Base-by-base conservation (phyloP, 1,140 invertebrate species). In the Eufriesea mexicana region DNA sequence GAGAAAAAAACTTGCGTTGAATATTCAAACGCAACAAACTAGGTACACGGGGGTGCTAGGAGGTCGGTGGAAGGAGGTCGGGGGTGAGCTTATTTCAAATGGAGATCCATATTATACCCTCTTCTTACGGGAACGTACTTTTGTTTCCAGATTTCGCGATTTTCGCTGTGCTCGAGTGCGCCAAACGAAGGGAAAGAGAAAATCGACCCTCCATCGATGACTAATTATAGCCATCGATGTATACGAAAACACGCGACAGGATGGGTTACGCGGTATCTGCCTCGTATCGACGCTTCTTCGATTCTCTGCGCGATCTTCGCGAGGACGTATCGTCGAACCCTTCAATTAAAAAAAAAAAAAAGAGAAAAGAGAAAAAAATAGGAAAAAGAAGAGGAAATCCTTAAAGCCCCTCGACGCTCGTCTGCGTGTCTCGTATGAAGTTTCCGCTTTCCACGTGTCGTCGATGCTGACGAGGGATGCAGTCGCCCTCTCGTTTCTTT, bases 11-110 rank as follows among this genome's bases (percentile, higher is more conserved):
- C 90, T 91, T 90, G 87, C 89, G 92, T 93, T 94, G 93, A 94
- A 94, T 94, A 94, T 94, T 94, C 93, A 94, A 92, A 93, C 92
- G 92, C 92, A 94, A 94, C 93, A 93, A 94, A 94, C 93, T 94
- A 94, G 93, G 93, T 93, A 92, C 86, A 93, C 91, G 89, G 90
- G 88, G 86, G 88, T 85, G 84, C 87, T 82, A 85, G 87, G 68
- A 82, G 87, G 47, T 28, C 64, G 67, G 87, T 51, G 74, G 66
- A 70, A 74, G 66, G 64, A 67, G 47, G 16, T 28, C 54, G n/a
- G 79, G 83, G 84, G 86, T 79, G 85, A 89, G 93, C 93, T 94
- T 94, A 94, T 94, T 94, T 94, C 92, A 94, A 94, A 94, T 93
- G 93, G 92, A 94, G 93, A 94, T 94, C 93, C 92, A 92, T 92